Base-by-base conservation (phyloP, 1,140 invertebrate genomes). In the Saccostrea cuccullata region DNA sequence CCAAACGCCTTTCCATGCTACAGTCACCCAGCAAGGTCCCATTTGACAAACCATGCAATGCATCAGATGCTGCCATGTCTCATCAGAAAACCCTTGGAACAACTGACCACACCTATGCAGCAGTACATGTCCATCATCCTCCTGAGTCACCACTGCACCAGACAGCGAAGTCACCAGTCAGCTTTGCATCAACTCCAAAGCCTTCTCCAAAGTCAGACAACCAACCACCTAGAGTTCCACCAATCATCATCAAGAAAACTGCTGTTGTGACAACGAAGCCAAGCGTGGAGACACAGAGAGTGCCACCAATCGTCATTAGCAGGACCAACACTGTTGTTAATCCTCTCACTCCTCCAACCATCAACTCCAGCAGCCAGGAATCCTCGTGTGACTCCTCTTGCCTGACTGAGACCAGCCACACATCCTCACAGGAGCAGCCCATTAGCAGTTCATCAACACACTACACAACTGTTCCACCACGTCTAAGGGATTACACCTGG, bases 221-320 rank as follows among this genome's bases (percentile, higher is more conserved):
- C 30, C 70, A 77, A 26, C 15, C 9, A 77, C 70, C 9, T 9
- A 36, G 11, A 13, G 26, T 77, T 3, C 70, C 30, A 30, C 70
- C 70, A 77, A 77, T 77, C 70, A 73, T 73, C 67, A 77, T 77
- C 23, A 77, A 77, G 70, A 36, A 77, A 26, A 77, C 70, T 30
- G 30, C 70, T 36, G 26, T 77, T 2, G 26, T 77, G 26, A 77
- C 70, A 77, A 77, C 26, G 8, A 77, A 77, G 26, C 12, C 70
- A 15, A 77, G 70, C 70, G 15, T 13, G 4, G 70, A 30, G 8
- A 77, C 23, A 11, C 26, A 77, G 26, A 77, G 11, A 77, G 70
- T 77, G 23, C 26, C 70, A 11, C 70, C 70, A 9, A 36, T 77
- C 2, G 30, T 77, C 70, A 77, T 77, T 5, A 77, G 70, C 13